Evolutionary conservation across 1,140 invertebrate species (phyloP).

Genomic region (Drosophila carrolli): DNA sequence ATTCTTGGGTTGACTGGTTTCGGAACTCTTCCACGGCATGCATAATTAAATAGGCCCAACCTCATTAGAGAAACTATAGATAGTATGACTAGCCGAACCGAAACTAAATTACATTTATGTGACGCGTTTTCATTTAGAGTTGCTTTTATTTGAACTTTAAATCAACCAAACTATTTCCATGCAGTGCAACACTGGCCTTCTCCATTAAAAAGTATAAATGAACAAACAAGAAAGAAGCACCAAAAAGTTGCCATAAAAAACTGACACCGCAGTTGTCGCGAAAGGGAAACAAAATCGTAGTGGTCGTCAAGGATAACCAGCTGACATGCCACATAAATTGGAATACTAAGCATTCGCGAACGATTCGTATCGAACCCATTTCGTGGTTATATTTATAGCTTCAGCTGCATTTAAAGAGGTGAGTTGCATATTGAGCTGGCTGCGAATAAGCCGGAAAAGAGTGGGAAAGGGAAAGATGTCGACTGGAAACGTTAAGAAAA

Average conservation of each 20-base stretch:
- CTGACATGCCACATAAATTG: constrained; percentile 82
- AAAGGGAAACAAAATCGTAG: constrained; percentile 44
- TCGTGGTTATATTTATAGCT: constrained; percentile 33
- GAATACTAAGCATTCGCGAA: constrained; percentile 65
- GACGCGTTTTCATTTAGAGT: constrained; percentile 32
- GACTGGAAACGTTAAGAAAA: too few relatives aligned
- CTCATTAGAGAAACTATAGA: constrained; percentile 59
- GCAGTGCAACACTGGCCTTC: constrained; percentile 74
- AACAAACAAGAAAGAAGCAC: constrained; percentile 48
- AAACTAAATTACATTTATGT: constrained; percentile 55
- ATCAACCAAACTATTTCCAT: constrained; percentile 47
- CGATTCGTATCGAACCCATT: constrained; percentile 46
- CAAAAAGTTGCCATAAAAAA: constrained; percentile 73
- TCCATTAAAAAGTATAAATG: constrained; percentile 48
- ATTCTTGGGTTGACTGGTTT: constrained; percentile 43
- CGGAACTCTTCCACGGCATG: constrained; percentile 52
- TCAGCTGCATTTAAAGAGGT: constrained; percentile 58
- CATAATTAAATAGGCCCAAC: constrained; percentile 64
- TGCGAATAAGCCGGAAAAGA: constrained; percentile 16
- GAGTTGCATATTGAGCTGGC: constrained; percentile 50
- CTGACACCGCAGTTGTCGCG: constrained; percentile 45
- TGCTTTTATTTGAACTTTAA: constrained; percentile 10
- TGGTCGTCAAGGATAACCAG: constrained; percentile 74
- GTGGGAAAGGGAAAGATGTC: background rate
- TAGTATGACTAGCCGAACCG: constrained; percentile 22